These are phyloP conservation scores for Drosophila tani DNA, from an alignment of 1,140 invertebrate species.

Conservation along the genomic window DNA sequence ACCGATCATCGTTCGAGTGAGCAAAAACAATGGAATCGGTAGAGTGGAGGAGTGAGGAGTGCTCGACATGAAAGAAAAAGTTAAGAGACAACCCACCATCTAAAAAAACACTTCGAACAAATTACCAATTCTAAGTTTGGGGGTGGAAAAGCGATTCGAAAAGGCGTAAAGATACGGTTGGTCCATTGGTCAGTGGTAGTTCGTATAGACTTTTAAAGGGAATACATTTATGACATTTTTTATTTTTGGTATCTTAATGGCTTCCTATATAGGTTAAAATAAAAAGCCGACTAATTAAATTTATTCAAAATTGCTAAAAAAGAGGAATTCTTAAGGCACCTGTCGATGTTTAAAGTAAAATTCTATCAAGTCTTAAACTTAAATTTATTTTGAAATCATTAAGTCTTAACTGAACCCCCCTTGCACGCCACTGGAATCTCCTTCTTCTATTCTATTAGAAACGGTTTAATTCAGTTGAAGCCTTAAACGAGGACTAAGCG, in stretches of 20 bases:
- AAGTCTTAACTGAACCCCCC: not conserved
- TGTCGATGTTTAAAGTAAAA: no score
- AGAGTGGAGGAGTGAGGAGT: constrained; percentile 16
- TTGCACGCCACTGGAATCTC: no score
- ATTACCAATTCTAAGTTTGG: constrained; percentile 50
- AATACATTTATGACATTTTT: not conserved
- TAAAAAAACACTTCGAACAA: constrained; percentile 32
- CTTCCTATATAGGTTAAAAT: no score
- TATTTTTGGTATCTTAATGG: no score
- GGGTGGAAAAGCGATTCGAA: constrained; percentile 5
- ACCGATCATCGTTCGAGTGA: constrained; percentile 58
- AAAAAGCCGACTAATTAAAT: no score
- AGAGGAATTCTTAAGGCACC: no score
- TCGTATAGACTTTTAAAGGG: not conserved
- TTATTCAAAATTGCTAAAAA: no score
- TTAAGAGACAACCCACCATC: constrained; percentile 1
- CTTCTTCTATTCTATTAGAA: constrained; percentile 1
- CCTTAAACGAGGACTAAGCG: constrained; percentile 41
- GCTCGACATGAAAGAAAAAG: constrained; percentile 9
- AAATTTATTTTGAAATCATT: not conserved
- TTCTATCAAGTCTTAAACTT: not conserved
- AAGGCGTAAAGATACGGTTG: not conserved
- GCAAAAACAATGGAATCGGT: constrained; percentile 57
- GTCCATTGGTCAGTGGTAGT: not conserved
- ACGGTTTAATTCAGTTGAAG: constrained; percentile 58